Evolutionary conservation across 2,888 invertebrate species (phyloP).

Genomic region (Neoitamus cyanurus): DNA sequence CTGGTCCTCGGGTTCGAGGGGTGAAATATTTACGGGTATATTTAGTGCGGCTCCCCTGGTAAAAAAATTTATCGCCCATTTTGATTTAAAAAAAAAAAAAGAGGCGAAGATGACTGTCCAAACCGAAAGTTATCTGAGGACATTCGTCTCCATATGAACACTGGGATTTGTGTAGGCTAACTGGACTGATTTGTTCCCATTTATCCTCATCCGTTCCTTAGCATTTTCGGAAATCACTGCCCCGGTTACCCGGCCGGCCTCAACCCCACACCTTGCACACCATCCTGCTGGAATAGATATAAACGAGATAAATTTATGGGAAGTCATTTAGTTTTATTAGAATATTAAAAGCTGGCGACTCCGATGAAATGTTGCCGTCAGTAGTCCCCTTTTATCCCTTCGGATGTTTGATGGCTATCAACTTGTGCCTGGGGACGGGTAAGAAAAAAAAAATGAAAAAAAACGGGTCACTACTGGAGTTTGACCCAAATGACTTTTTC

Average conservation of each 20-base stretch:
- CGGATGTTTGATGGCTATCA: conserved; percentile 26
- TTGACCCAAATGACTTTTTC: conserved; percentile 36
- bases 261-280: background rate
- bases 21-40: conserved; percentile 42
- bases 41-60: conserved; percentile 44
- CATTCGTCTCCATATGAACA: conserved; percentile 41
- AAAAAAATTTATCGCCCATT: conserved; percentile 48
- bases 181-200: conserved; percentile 46
- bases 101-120: conserved; percentile 23
- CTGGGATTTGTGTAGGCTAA: conserved; percentile 3
- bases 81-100: conserved; percentile 45
- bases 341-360: conserved; percentile 38
- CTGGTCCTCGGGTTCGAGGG: background rate
- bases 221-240: conserved; percentile 22
- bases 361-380: conserved; percentile 42
- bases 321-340: conserved; percentile 49
- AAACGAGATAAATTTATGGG: conserved; percentile 48
- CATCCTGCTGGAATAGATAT: conserved; percentile 35
- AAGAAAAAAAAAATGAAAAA: background rate
- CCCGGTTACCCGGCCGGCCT: background rate
- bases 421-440: background rate
- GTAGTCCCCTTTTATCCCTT: conserved; percentile 39
- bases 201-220: conserved; percentile 44
- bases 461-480: conserved; percentile 4
- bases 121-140: conserved; percentile 42